A percentile compares a stretch with the other conserved stretches of the same genome.
phyloP scores from a whole-genome alignment of 2,113 vertebrate species.

The Cyrtonyx montezumae region DNA sequence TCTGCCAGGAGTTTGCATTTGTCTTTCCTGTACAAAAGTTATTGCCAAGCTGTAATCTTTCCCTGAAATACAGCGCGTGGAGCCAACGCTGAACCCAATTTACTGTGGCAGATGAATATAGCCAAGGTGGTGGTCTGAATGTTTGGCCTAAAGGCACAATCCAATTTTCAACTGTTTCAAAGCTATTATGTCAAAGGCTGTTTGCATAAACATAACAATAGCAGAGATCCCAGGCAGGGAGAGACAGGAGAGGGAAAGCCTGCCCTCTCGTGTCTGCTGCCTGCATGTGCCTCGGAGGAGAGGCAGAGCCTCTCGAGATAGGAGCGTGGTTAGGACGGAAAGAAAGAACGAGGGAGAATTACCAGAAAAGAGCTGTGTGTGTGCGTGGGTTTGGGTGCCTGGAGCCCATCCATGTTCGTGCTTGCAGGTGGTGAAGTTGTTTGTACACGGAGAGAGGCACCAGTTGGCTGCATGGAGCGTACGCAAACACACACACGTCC shows the following conservation, averaged over 20 bases:
- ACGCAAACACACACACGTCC: accelerated
- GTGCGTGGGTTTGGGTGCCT: accelerated
- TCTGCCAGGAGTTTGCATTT: constrained; percentile 72
- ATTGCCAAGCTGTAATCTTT: constrained; percentile 71
- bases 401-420: accelerated
- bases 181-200: constrained; percentile 88
- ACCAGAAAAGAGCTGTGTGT: neutral
- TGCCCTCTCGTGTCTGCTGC: constrained; percentile 76
- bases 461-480: accelerated
- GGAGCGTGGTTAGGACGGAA: accelerated
- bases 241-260: constrained; percentile 61
- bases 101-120: constrained; percentile 84
- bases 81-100: constrained; percentile 81
- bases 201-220: constrained; percentile 84
- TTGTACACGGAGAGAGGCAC: accelerated
- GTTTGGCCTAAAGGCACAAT: constrained; percentile 87
- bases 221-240: constrained; percentile 30
- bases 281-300: neutral
- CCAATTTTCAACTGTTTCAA: constrained; percentile 88
- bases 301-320: accelerated
- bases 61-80: constrained; percentile 67
- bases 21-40: constrained; percentile 78
- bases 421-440: neutral
- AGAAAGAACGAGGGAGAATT: neutral
- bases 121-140: constrained; percentile 86